A percentile compares a stretch with the other conserved stretches of the same genome.
Evolutionary conservation across 2,797 vertebrate genomes (phyloP).

Genomic region (Australoheros facetus): DNA sequence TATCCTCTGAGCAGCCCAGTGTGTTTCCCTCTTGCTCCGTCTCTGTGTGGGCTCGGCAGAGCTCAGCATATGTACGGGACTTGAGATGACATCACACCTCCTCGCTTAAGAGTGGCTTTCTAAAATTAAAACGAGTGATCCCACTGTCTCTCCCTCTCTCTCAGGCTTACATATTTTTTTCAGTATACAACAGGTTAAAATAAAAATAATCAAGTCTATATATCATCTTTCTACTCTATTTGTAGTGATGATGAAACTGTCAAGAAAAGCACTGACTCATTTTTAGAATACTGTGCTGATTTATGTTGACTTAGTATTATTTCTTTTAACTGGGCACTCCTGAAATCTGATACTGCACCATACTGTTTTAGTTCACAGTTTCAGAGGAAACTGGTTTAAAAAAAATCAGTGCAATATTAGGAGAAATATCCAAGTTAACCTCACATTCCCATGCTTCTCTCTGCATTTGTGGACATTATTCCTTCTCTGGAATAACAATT

Average conservation of each 20-base stretch:
- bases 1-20: conserved; percentile 27
- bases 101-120: conserved; percentile 38
- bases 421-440: neutral
- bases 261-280: too few relatives aligned
- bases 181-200: neutral
- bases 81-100: conserved; percentile 76
- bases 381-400: neutral
- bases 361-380: neutral
- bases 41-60: conserved; percentile 60
- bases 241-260: neutral
- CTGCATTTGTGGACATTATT: too few relatives aligned
- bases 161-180: neutral
- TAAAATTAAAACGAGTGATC: neutral
- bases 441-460: too few relatives aligned
- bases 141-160: neutral
- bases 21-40: conserved; percentile 48
- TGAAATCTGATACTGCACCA: too few relatives aligned
- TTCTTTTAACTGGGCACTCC: too few relatives aligned
- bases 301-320: too few relatives aligned
- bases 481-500: too few relatives aligned
- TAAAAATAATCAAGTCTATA: conserved; percentile 1
- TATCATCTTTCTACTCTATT: neutral
- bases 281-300: too few relatives aligned
- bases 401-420: neutral
- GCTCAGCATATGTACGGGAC: conserved; percentile 59